Evolutionary conservation across 1,140 invertebrate genomes (phyloP), one percentile per base, ranked within the genome.

Genomic region (Psilanteris sp.): DNA sequence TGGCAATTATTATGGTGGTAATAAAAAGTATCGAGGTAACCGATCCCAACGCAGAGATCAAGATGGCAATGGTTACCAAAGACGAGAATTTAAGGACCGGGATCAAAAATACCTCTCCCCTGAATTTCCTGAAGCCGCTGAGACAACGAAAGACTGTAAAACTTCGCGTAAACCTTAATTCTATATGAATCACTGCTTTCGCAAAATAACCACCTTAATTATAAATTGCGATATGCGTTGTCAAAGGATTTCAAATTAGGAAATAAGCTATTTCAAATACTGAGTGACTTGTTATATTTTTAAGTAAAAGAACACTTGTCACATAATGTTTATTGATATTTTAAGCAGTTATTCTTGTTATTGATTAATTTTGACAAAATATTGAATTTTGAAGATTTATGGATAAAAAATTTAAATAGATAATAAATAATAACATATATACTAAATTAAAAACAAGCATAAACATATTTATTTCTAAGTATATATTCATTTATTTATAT

Each of bases 21-120:
- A 82, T 55, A 80, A 85, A 43, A 88, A 87, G 26, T 87, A 84
- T 41, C 62, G 84, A 50, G 81, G 83, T 10, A 81, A 83, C 22
- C 74, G 73, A 4, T 78, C 82, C 1, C 83, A 84, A 27, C 77
- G 79, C 26, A 77, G 81, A 50, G 81, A 79, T 11, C 80, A 80
- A 73, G 83, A 85, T 61, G 78, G 74, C 26, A 81, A 80, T 67
- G 84, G 87, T 16, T 64, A 64, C 8, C 77, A 84, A 50, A 81
- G 84, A 48, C 75, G 79, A 8, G 81, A 87, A 26, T 83, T 73
- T 7, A 85, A 85, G 36, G 83, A 85, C 1, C 79, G 78, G 59
- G 80, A 81, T 55, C 79, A 76, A 13, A 80, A 81, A 13, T 77
- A 79, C 14, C 74, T 81, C 5, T 44, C 78, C 31, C 67, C 76